These are phyloP conservation scores for Acleris emargana DNA, from an alignment of 2,888 invertebrate genomes.

Conservation along the genomic window DNA sequence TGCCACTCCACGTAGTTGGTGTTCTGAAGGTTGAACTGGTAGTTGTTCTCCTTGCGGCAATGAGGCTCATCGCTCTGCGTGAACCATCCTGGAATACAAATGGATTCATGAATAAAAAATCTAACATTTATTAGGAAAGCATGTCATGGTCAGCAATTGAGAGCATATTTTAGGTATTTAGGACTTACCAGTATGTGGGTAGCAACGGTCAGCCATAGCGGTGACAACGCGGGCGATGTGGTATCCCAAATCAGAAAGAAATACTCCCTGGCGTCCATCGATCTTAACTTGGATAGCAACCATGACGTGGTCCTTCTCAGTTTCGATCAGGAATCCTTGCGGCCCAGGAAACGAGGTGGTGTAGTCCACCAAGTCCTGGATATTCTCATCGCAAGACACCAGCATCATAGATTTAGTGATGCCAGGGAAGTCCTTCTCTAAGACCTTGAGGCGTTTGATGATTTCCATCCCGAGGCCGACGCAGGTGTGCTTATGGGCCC, in stretches of 20 bases:
- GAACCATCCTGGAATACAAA: slow-evolving; percentile 87
- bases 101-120: no score
- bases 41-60: slow-evolving; percentile 93
- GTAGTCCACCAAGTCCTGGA: slow-evolving; percentile 85
- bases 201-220: slow-evolving; percentile 92
- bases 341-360: slow-evolving; percentile 85
- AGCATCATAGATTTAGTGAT: slow-evolving; percentile 88
- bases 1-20: slow-evolving; percentile 93
- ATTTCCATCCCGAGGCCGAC: slow-evolving; percentile 95
- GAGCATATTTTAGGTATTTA: not conserved
- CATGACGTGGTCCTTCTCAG: slow-evolving; percentile 95
- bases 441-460: slow-evolving; percentile 86
- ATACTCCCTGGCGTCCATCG: slow-evolving; percentile 88
- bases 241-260: slow-evolving; percentile 95
- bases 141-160: no score
- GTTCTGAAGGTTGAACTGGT: slow-evolving; percentile 87
- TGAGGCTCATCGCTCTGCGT: slow-evolving; percentile 91
- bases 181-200: slow-evolving; percentile 92
- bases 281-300: slow-evolving; percentile 90
- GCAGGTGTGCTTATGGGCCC: slow-evolving; percentile 93
- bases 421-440: slow-evolving; percentile 85
- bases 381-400: slow-evolving; percentile 95
- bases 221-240: slow-evolving; percentile 94
- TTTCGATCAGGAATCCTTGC: slow-evolving; percentile 84
- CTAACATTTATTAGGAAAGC: no score